Evolutionary conservation across 2,113 vertebrate species (phyloP).

Genomic region (Aldabrachelys gigantea): DNA sequence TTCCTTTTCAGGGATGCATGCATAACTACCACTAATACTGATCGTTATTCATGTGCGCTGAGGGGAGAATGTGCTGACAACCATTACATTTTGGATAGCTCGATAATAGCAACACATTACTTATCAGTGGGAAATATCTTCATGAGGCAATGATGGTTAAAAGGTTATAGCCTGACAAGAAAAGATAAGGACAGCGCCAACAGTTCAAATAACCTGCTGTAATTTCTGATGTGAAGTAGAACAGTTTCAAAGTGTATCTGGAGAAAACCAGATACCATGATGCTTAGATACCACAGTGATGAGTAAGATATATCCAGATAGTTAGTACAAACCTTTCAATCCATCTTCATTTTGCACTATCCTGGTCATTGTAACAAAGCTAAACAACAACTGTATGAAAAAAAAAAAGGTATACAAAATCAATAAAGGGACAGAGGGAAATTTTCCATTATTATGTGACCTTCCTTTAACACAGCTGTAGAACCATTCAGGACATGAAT

Average conservation of each 20-base stretch:
- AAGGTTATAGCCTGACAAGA: conserved; percentile 32
- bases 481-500: not conserved
- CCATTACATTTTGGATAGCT: not conserved
- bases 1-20: not conserved
- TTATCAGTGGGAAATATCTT: not conserved
- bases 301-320: not conserved
- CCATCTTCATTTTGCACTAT: not conserved
- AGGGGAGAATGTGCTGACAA: not conserved
- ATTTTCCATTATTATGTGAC: not conserved
- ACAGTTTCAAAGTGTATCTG: not conserved
- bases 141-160: conserved; percentile 36
- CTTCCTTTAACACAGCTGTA: not conserved
- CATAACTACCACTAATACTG: not conserved
- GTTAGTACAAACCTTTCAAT: not conserved
- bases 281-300: not conserved
- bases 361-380: not conserved
- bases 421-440: not conserved
- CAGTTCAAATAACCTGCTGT: conserved; percentile 49
- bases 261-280: not conserved
- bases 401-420: not conserved
- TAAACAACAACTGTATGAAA: not conserved
- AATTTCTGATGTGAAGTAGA: conserved; percentile 50
- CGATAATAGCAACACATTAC: conserved; percentile 7
- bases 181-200: conserved; percentile 35
- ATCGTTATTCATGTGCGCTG: fast-evolving